Conservation (phyloP, 2,797 vertebrate genomes). For the Clamator glandarius region DNA sequence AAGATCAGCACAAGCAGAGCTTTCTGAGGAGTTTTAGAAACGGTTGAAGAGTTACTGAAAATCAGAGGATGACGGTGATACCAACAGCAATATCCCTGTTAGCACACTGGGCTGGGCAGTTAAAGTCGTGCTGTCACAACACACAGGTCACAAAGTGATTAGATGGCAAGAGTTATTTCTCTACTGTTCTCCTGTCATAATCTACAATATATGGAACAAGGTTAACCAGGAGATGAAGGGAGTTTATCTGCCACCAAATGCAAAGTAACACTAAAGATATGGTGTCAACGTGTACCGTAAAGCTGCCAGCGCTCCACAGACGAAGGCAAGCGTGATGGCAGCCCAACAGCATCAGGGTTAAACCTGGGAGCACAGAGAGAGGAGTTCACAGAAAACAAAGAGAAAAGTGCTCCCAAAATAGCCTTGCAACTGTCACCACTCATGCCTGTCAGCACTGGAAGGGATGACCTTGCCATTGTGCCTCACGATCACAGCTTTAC, state of each 20-base stretch:
- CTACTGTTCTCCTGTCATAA: background rate
- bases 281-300: background rate
- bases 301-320: background rate
- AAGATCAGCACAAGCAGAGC: background rate
- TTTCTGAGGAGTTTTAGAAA: background rate
- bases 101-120: background rate
- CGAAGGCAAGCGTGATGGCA: background rate
- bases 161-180: background rate
- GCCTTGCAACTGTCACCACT: slow-evolving; percentile 76
- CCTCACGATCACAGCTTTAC: slow-evolving; percentile 33
- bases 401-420: slow-evolving; percentile 76
- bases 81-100: background rate
- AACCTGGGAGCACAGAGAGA: slow-evolving; percentile 53
- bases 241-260: background rate
- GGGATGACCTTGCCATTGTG: slow-evolving; percentile 67
- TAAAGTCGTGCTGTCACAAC: background rate
- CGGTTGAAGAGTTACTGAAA: background rate
- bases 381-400: slow-evolving; percentile 70
- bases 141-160: background rate
- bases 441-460: slow-evolving; percentile 37
- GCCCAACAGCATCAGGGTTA: slow-evolving; percentile 64
- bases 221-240: background rate
- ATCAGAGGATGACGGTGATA: background rate
- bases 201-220: background rate
- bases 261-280: background rate